A percentile compares a stretch with the other conserved stretches of the same genome.
phyloP scores from a whole-genome alignment of 2,113 vertebrate species.

The Motacilla alba region DNA sequence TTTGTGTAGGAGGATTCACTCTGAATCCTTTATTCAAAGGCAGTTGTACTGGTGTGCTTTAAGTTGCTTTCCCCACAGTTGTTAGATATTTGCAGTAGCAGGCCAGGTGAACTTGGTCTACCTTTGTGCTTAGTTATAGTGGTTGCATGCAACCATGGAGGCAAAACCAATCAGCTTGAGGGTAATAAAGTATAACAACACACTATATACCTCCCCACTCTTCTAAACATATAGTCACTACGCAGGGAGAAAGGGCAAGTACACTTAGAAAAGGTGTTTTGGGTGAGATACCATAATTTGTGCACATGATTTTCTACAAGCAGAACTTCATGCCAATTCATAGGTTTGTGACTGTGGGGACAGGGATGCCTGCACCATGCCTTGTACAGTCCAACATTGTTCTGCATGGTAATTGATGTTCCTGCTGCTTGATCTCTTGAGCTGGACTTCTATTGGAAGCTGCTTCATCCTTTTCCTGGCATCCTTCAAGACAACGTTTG shows the following conservation, averaged over 20 bases:
- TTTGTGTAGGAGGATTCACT: background rate
- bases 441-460: background rate
- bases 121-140: background rate
- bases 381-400: background rate
- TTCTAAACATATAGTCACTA: background rate
- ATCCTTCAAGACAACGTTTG: background rate
- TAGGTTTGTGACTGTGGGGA: background rate
- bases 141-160: rapidly evolving
- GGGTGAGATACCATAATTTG: background rate
- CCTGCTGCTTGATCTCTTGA: background rate
- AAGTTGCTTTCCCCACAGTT: background rate
- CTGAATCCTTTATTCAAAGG: background rate
- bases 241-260: background rate
- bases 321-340: background rate
- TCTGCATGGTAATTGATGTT: background rate
- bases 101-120: background rate
- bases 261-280: background rate
- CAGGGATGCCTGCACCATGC: background rate
- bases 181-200: background rate
- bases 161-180: background rate
- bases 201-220: background rate
- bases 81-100: background rate
- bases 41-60: background rate
- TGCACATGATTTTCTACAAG: background rate
- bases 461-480: background rate